phyloP scores from a whole-genome alignment of 2,888 invertebrate species.

The Podabrus alpinus region DNA sequence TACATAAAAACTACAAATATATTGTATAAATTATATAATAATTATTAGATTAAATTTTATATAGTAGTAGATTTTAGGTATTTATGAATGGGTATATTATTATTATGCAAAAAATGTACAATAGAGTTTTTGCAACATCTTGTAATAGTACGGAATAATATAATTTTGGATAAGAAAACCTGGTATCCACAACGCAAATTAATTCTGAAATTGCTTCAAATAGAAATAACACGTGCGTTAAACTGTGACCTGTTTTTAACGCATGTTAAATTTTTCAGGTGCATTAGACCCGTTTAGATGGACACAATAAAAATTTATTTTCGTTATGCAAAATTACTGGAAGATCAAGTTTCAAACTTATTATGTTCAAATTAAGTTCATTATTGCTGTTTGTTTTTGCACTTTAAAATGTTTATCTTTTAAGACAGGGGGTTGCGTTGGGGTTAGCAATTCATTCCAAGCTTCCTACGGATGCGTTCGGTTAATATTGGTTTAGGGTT shows the following conservation, averaged over 20 bases:
- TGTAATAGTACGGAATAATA: too few species aligned
- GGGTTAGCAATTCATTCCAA: neutral
- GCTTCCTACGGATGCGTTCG: neutral
- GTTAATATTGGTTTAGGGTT: neutral
- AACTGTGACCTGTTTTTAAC: constrained; percentile 6
- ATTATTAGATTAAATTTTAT: too few species aligned
- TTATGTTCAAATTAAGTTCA: neutral
- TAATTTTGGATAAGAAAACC: too few species aligned
- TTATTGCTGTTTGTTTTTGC: neutral
- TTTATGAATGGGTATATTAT: too few species aligned
- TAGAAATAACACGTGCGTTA: neutral
- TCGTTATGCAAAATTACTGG: neutral
- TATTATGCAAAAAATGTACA: too few species aligned
- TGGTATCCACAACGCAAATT: neutral
- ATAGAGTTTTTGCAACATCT: too few species aligned
- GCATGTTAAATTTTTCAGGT: neutral
- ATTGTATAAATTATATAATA: too few species aligned
- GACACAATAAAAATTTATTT: neutral
- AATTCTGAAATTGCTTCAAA: neutral
- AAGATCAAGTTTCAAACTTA: neutral
- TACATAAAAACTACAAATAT: too few species aligned
- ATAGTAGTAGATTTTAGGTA: too few species aligned
- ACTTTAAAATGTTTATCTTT: neutral
- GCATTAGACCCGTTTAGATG: neutral
- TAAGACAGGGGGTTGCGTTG: neutral